phyloP scores from a whole-genome alignment of 1,140 invertebrate species.

The Caerostris darwini region DNA sequence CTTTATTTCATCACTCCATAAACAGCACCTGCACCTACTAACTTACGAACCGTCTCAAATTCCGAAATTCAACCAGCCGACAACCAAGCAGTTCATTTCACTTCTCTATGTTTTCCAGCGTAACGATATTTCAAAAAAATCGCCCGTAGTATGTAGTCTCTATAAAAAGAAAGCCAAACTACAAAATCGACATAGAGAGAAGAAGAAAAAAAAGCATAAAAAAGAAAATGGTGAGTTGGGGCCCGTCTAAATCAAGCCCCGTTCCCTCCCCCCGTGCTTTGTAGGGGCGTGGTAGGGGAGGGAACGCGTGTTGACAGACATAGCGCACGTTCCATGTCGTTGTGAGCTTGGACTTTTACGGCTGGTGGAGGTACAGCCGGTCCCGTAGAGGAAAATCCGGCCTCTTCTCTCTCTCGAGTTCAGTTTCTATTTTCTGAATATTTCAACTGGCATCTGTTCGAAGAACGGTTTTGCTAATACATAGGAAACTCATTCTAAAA shows the following conservation, averaged over 20 bases:
- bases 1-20: background rate
- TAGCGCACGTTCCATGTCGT: slow-evolving; percentile 51
- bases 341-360: slow-evolving; percentile 56
- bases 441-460: slow-evolving; percentile 13
- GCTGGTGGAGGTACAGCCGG: slow-evolving; percentile 22
- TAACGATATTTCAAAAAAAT: slow-evolving; percentile 45
- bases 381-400: background rate
- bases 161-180: slow-evolving; percentile 59
- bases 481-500: too few species aligned
- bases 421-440: slow-evolving; percentile 26
- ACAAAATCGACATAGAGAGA: slow-evolving; percentile 38
- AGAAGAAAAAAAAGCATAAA: background rate
- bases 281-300: background rate
- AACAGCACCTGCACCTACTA: background rate
- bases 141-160: background rate
- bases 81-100: slow-evolving; percentile 13
- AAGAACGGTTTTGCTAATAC: too few species aligned
- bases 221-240: background rate
- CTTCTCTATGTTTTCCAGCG: background rate
- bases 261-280: background rate
- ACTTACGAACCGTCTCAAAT: slow-evolving; percentile 3
- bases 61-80: background rate
- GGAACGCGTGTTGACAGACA: slow-evolving; percentile 54
- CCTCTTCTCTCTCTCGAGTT: slow-evolving; percentile 5
- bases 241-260: slow-evolving; percentile 64